Base-by-base conservation (phyloP, 1,140 invertebrate genomes). In the Phocides pigmalion region DNA sequence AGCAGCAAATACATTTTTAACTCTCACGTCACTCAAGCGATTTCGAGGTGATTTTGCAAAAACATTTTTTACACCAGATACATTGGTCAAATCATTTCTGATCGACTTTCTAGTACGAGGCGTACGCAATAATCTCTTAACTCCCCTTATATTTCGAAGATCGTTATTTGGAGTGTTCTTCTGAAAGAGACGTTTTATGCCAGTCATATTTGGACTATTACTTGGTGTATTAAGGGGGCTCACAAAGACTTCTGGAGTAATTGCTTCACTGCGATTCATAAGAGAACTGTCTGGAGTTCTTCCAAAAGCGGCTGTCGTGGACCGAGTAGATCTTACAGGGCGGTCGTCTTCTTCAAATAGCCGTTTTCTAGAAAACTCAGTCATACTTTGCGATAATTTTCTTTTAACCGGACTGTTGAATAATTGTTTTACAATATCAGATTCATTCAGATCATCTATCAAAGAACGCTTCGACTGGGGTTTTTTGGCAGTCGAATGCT, bases 401-500 rank as follows among this genome's bases (percentile, higher is more conserved):
- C 91, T 77, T 50, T 92, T 92, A 0, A 92, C 89, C 0, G 90
- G 91, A 70, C 90, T 92, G 54, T 82, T 87, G 65, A 92, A 92
- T 16, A 92, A 58, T 53, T 90, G 81, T 59, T 91, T 90, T 3
- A 87, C 86, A n/a, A 92, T 74, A 51, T 88, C 89, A 0, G 86
- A 89, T 15, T 87, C 81, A 53, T 89, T 79, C 3, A 92, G 63
- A 17, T 89, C 70, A 61, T 92, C 91, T 4, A 92, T 92, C 4
- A 92, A 81, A 3, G 82, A 79, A 0, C 87, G 83, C 53, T 87
- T 91, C 4, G 91, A 92, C 25, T 70, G 73, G 0, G 89, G 81
- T 62, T 91, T 91, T 61, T 91, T 92, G 0, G 91, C 90, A 0
- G 89, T 90, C 1, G 91, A 92, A 66, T 92, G 91, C 62, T 92